Base-by-base conservation (phyloP, 1,140 invertebrate species). In the Popillia japonica region DNA sequence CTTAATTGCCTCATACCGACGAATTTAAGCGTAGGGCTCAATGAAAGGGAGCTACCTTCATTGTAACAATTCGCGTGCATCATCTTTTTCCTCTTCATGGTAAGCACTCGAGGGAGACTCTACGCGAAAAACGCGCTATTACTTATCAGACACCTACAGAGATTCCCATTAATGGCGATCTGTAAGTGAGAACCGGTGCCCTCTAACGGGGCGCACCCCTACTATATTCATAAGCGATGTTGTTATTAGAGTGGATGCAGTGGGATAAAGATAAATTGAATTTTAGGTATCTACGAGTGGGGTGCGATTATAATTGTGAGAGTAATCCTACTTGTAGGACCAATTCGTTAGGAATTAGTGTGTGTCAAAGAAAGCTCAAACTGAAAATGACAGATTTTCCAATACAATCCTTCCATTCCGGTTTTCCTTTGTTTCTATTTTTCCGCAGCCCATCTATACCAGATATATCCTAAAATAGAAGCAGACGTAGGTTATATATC, bases 101-200 rank as follows among this genome's bases (percentile, higher is more conserved):
- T n/a, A 11, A 17, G 10, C 17, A 55, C 17, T 55, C 11, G 14
- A 55, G 17, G n/a, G n/a, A n/a, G 4, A 17, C 48, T n/a, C 4
- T 55, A n/a, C 48, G 7, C 42, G 42, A 44, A 44, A 44, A 44
- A 44, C 42, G 42, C 42, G 1, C 42, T 44, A 44, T 44, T 44
- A 44, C 42, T 55, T 55, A 55, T 55, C 48, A 55, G 48, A 55
- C 48, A 55, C 48, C 48, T 55, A 55, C 48, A 55, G 48, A 55
- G 48, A 55, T 55, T 55, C n/a, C 48, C 48, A 55, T 55, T 55
- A 55, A 55, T n/a, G 14, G 48, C 48, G n/a, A 55, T 55, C 48
- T 55, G 48, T 55, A 55, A 55, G 48, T n/a, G 48, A 55, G 48
- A n/a, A 55, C 4, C 6, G 14, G 14, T 17, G 27, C 48, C 48